Evolutionary conservation across 1,140 invertebrate species (phyloP), one percentile per base, ranked within the genome.

Genomic region (Metaphire vulgaris): DNA sequence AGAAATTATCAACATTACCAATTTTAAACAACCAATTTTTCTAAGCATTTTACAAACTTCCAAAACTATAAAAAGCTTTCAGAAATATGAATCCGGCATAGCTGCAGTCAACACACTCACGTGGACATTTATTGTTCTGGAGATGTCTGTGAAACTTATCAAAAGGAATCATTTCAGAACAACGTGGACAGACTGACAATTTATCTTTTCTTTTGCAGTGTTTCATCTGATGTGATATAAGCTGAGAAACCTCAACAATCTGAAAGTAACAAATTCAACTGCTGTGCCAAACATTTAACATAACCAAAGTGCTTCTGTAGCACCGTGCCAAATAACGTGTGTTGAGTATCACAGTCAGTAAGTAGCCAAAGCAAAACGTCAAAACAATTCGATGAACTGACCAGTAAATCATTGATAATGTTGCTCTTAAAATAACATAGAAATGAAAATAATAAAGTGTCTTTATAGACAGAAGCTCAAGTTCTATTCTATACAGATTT

Each of bases 201-300:
- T 6, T 56, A 2, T 34, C 16, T 72, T 75, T 72, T 31, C 73
- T 75, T 33, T 1, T 75, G 29, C 71, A 74, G 69, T 68, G 33
- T 32, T 33, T 28, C 67, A 69, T 14, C 30, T 28, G 30, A 69
- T 69, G 67, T 26, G 6, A 6, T 14, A 26, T 28, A 2, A 28
- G 26, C 6, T 26, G 2, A 28, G n/a, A 30, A 69, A 69, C 30
- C 30, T 69, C 67, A 2, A 69, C 30, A 6, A 73, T 70, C 75
- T 76, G 67, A 26, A 2, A 74, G 65, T 15, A 6, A 28, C n/a
- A 30, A 73, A 15, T 16, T 28, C 0, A 70, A 30, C 2, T 28
- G 1, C n/a, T n/a, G n/a, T n/a, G n/a, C n/a, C 33, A 32, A 32
- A 2, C 26, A n/a, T 70, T 30, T 16, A 30, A 6, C 31, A 70